Conservation (phyloP, 2,113 vertebrate species). For the Scophthalmus maximus region DNA sequence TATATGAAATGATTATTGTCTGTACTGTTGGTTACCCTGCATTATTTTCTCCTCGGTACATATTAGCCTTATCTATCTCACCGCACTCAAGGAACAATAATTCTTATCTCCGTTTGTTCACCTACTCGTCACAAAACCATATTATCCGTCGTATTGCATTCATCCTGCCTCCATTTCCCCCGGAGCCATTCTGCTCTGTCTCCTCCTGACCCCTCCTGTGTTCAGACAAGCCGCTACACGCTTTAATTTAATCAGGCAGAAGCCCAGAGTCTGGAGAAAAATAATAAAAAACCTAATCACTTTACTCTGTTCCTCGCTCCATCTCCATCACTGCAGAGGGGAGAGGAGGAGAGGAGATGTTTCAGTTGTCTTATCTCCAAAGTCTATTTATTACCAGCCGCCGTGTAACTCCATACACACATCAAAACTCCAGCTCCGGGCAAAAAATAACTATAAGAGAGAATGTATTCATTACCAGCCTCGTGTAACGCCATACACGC, state of each 20-base stretch:
- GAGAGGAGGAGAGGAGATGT: conserved; percentile 45
- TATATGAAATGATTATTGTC: background rate
- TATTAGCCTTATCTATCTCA: background rate
- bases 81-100: background rate
- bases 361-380: conserved; percentile 56
- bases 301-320: conserved; percentile 47
- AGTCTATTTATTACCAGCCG: conserved; percentile 64
- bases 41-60: background rate
- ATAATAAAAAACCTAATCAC: conserved; percentile 75
- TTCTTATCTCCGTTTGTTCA: conserved; percentile 27
- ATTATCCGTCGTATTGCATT: conserved; percentile 56
- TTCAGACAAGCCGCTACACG: conserved; percentile 64
- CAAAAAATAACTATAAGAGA: conserved; percentile 48
- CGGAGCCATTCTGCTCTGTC: conserved; percentile 41
- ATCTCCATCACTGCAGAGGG: conserved; percentile 52
- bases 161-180: conserved; percentile 41
- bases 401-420: conserved; percentile 56
- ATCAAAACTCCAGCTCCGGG: conserved; percentile 50
- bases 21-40: background rate
- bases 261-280: conserved; percentile 66
- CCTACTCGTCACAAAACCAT: conserved; percentile 32
- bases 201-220: conserved; percentile 64
- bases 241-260: conserved; percentile 70
- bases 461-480: conserved; percentile 51
- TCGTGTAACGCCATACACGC: conserved; percentile 30